Evolutionary conservation across 2,888 invertebrate genomes (phyloP).

Genomic region (Cryptocephalus primarius): DNA sequence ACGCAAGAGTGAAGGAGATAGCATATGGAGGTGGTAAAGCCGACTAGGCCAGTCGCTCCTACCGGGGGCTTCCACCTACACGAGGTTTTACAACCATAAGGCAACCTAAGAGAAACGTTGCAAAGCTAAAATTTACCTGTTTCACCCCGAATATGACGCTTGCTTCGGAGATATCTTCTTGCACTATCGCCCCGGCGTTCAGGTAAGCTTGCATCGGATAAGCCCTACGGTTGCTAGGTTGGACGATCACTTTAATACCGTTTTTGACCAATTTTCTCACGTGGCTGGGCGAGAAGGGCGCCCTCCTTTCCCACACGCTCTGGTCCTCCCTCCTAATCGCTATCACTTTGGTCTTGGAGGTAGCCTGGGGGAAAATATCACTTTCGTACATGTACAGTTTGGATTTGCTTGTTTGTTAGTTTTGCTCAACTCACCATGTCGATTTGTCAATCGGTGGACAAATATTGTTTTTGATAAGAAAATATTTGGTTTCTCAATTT

Average conservation of each 20-base stretch:
- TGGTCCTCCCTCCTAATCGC: slow-evolving; percentile 88
- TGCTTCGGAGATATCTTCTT: slow-evolving; percentile 95
- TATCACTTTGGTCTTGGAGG: slow-evolving; percentile 47
- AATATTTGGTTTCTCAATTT: too few species aligned
- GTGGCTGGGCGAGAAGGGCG: slow-evolving; percentile 87
- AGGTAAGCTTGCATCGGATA: slow-evolving; percentile 96
- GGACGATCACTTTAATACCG: slow-evolving; percentile 91
- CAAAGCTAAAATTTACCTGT: slow-evolving; percentile 42
- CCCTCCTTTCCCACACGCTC: slow-evolving; percentile 91
- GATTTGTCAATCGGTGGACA: too few species aligned
- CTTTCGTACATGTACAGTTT: neutral
- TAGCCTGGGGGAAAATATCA: slow-evolving; percentile 12
- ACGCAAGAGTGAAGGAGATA: too few species aligned
- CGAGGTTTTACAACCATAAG: too few species aligned
- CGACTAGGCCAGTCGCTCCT: too few species aligned
- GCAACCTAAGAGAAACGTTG: too few species aligned
- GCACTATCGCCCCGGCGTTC: slow-evolving; percentile 83
- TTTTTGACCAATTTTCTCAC: slow-evolving; percentile 77
- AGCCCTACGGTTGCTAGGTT: slow-evolving; percentile 94
- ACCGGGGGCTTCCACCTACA: too few species aligned
- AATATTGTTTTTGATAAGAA: too few species aligned
- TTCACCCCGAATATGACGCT: slow-evolving; percentile 97
- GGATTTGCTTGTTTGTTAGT: too few species aligned
- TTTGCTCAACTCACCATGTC: too few species aligned
- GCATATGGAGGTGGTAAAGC: too few species aligned